Percentiles rank a stretch among this genome's conserved stretches.
Conservation (phyloP, 2,113 vertebrate species). For the Scatophagus argus region DNA sequence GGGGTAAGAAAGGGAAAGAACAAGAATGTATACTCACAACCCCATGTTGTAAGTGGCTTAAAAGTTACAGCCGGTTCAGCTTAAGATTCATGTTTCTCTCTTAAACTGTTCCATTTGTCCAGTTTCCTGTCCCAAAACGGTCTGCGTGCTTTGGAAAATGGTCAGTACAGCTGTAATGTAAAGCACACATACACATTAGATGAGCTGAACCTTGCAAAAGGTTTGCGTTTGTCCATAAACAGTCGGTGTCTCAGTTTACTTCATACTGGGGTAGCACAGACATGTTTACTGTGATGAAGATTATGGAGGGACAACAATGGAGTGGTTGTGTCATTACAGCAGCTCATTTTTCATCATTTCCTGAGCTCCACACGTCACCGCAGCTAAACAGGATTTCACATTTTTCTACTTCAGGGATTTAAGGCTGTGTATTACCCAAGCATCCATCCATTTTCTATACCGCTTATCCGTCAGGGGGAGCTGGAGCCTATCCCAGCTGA, state of each 20-base stretch:
- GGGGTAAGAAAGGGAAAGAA: neutral
- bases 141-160: neutral
- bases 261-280: neutral
- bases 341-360: conserved; percentile 5
- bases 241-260: neutral
- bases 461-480: too few species aligned
- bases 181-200: neutral
- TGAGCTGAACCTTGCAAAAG: neutral
- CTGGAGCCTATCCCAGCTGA: too few species aligned
- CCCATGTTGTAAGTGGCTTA: neutral
- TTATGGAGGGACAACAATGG: conserved; percentile 51
- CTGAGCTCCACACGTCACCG: conserved; percentile 10
- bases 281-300: neutral
- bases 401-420: conserved; percentile 17
- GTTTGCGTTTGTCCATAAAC: neutral
- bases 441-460: too few species aligned
- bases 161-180: neutral
- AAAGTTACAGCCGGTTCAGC: neutral
- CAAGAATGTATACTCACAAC: neutral
- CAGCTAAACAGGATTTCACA: neutral
- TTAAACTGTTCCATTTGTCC: too few species aligned
- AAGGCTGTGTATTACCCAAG: neutral
- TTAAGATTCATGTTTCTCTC: neutral
- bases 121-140: neutral
- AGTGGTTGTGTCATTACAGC: conserved; percentile 4